phyloP scores from a whole-genome alignment of 2,113 vertebrate species.

The Amia ocellicauda region DNA sequence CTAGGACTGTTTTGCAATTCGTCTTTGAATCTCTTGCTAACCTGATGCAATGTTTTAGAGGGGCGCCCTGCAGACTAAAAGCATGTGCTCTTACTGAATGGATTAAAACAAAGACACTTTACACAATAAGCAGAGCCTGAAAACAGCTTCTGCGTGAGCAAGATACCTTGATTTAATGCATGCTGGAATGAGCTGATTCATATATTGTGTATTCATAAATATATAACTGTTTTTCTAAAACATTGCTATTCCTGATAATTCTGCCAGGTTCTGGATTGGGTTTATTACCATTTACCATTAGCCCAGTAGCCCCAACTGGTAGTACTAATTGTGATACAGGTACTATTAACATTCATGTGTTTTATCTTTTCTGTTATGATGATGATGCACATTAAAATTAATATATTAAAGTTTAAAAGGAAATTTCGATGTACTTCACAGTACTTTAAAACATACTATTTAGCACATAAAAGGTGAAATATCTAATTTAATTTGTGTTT shows the following conservation, averaged over 20 bases:
- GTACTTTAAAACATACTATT: no score
- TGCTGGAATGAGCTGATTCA: constrained; percentile 48
- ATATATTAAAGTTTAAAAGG: no score
- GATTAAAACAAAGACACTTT: neutral
- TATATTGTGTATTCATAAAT: constrained; percentile 33
- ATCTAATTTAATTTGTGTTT: no score
- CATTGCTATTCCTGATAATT: constrained; percentile 71
- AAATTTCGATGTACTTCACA: no score
- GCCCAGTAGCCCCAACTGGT: constrained; percentile 87
- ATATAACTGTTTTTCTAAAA: constrained; percentile 70
- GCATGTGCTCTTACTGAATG: constrained; percentile 54
- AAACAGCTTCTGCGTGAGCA: constrained; percentile 49
- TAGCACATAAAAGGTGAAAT: no score
- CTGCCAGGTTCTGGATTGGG: constrained; percentile 91
- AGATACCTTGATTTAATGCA: constrained; percentile 55
- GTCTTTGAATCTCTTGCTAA: constrained; percentile 23
- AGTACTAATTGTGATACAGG: constrained; percentile 98
- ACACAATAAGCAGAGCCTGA: constrained; percentile 35
- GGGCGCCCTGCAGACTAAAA: constrained; percentile 44
- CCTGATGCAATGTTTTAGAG: constrained; percentile 30
- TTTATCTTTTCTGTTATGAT: constrained; percentile 14
- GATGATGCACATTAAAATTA: no score
- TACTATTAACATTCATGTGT: constrained; percentile 67
- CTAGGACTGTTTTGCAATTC: constrained; percentile 27
- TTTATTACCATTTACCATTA: constrained; percentile 91